Conservation (phyloP, 1,140 invertebrate species). For the Meloidogyne chitwoodi region DNA sequence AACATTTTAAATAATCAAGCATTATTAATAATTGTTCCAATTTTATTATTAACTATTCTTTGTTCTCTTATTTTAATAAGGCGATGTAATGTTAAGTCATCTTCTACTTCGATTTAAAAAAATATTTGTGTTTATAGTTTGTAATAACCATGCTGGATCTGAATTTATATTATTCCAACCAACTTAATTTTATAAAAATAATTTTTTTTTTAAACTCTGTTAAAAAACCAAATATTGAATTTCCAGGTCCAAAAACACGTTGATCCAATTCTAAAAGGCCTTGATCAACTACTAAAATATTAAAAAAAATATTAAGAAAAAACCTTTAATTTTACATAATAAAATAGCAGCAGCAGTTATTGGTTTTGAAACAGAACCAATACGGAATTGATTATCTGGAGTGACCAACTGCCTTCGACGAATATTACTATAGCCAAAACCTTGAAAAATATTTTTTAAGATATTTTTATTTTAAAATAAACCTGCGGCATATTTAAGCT, state of each 20-base stretch:
- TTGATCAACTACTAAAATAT: conserved; percentile 44
- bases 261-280: conserved; percentile 47
- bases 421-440: conserved; percentile 57
- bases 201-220: background rate
- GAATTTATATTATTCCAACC: conserved; percentile 57
- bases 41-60: background rate
- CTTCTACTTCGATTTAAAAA: background rate
- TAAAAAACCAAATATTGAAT: conserved; percentile 50
- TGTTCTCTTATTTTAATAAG: background rate
- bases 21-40: background rate
- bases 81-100: background rate
- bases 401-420: conserved; percentile 48
- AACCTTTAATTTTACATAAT: conserved; percentile 22
- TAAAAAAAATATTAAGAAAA: background rate
- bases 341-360: conserved; percentile 57
- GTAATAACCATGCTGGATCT: conserved; percentile 58
- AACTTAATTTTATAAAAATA: conserved; percentile 25
- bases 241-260: conserved; percentile 44
- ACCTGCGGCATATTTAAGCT: conserved; percentile 59
- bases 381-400: conserved; percentile 53
- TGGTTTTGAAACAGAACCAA: conserved; percentile 59
- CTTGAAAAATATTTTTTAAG: conserved; percentile 20
- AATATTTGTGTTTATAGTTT: conserved; percentile 9
- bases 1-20: background rate
- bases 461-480: conserved; percentile 1